Conservation (phyloP, 2,113 vertebrate species). For the Ophiodon elongatus region DNA sequence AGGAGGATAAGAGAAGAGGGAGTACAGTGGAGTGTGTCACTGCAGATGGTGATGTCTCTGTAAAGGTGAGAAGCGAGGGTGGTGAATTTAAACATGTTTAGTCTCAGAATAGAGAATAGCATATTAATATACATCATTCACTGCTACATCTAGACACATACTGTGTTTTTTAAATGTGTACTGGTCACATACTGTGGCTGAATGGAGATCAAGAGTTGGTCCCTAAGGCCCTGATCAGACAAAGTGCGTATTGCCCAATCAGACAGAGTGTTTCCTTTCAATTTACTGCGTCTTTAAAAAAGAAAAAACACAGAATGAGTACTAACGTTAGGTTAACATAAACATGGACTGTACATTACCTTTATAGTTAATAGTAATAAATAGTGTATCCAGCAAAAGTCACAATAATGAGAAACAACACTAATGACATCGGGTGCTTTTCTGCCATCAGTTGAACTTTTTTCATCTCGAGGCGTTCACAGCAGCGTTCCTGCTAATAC, state of each 20-base stretch:
- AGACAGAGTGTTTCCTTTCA: too few species aligned
- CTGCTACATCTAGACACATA: not conserved
- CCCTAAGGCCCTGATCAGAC: not conserved
- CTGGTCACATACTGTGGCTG: slow-evolving; percentile 12
- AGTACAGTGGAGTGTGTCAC: slow-evolving; percentile 41
- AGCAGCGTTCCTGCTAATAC: not conserved
- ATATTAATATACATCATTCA: slow-evolving; percentile 30
- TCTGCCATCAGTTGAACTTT: too few species aligned
- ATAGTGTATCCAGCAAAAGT: too few species aligned
- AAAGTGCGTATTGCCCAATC: too few species aligned
- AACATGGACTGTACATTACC: too few species aligned
- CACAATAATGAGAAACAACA: too few species aligned
- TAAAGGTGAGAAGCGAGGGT: slow-evolving; percentile 58
- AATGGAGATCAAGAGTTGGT: slow-evolving; percentile 43
- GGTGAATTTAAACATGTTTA: slow-evolving; percentile 48
- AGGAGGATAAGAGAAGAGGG: slow-evolving; percentile 39
- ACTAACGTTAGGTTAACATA: too few species aligned
- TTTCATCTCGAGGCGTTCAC: not conserved
- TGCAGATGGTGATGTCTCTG: slow-evolving; percentile 51
- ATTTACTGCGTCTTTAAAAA: too few species aligned
- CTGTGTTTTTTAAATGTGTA: slow-evolving; percentile 19
- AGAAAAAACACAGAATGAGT: too few species aligned
- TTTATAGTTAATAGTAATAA: too few species aligned
- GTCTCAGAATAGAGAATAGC: slow-evolving; percentile 33
- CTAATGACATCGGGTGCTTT: too few species aligned